These are phyloP conservation scores for Taeniopygia guttata DNA, from an alignment of 2,797 vertebrate genomes.

Conservation along the genomic window DNA sequence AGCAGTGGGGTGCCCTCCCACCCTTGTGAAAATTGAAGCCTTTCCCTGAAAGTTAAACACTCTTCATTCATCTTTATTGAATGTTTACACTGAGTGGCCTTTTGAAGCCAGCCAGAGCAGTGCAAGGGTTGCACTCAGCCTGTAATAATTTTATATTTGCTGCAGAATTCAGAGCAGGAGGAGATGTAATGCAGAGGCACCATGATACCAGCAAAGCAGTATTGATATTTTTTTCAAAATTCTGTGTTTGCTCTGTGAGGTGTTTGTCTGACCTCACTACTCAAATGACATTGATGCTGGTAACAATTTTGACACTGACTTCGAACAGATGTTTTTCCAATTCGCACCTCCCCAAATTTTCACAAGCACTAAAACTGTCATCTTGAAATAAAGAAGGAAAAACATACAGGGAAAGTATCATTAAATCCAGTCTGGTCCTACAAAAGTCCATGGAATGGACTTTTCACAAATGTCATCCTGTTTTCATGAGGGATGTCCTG, in stretches of 20 bases:
- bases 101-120: neutral
- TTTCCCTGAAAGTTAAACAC: neutral
- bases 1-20: neutral
- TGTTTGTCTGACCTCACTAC: neutral
- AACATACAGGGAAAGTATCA: rapidly evolving
- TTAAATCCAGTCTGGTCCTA: neutral
- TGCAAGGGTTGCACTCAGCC: neutral
- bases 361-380: neutral
- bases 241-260: neutral
- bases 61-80: neutral
- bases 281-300: neutral
- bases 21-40: neutral
- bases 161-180: rapidly evolving
- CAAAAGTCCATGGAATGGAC: neutral
- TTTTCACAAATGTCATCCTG: too few relatives aligned
- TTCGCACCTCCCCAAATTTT: neutral
- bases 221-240: neutral
- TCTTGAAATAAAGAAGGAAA: neutral
- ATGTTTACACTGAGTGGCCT: neutral
- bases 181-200: neutral
- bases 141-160: neutral
- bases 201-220: neutral
- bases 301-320: neutral
- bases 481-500: neutral
- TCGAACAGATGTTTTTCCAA: neutral